Evolutionary conservation across 2,113 vertebrate species (phyloP).

Genomic region (Aegotheles bennettii): DNA sequence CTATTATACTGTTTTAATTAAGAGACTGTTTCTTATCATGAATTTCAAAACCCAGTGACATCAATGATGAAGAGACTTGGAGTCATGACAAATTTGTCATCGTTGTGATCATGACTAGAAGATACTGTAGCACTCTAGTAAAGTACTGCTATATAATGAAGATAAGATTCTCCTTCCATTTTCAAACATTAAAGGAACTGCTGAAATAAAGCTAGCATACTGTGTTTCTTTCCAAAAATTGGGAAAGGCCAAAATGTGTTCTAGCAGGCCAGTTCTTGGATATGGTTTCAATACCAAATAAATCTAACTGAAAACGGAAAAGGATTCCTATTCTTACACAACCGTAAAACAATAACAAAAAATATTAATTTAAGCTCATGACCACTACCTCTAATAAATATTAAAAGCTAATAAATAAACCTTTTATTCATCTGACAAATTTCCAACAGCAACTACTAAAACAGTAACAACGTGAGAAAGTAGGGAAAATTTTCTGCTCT

Average conservation of each 20-base stretch:
- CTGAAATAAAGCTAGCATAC: background rate
- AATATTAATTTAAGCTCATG: background rate
- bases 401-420: background rate
- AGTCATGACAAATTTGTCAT: background rate
- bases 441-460: background rate
- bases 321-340: background rate
- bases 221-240: background rate
- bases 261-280: background rate
- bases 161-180: background rate
- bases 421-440: background rate
- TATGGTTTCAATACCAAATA: background rate
- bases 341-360: background rate
- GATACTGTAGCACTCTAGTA: background rate
- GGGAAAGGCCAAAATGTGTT: background rate
- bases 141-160: background rate
- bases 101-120: background rate
- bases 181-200: background rate
- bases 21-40: background rate
- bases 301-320: background rate
- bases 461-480: background rate
- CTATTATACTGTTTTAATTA: background rate
- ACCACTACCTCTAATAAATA: background rate
- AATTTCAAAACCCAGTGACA: background rate
- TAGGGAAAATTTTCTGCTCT: background rate
- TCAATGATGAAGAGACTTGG: background rate